These are phyloP conservation scores for Cephalopholis sonnerati DNA, from an alignment of 2,113 vertebrate genomes.

Conservation along the genomic window DNA sequence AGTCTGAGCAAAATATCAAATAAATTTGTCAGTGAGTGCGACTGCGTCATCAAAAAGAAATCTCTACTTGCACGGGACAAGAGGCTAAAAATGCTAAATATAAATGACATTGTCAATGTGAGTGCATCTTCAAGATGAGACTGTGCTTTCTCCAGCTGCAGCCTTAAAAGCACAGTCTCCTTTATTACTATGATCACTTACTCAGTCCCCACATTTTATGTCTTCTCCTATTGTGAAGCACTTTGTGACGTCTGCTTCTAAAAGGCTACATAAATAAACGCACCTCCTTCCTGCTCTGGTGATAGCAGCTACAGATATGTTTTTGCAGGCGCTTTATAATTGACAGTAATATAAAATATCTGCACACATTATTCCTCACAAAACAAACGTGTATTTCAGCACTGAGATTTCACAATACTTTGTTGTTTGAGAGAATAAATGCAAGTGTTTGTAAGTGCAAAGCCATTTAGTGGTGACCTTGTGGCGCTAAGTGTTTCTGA, in stretches of 20 bases:
- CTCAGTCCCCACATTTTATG: background rate
- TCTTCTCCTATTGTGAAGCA: background rate
- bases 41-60: constrained; percentile 3
- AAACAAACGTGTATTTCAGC: background rate
- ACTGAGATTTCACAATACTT: background rate
- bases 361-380: background rate
- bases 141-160: background rate
- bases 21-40: background rate
- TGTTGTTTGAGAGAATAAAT: background rate
- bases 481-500: background rate
- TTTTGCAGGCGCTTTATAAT: background rate
- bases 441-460: background rate
- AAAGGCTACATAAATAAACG: background rate
- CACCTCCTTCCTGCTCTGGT: background rate
- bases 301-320: background rate
- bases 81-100: background rate
- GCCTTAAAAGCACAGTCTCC: background rate
- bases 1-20: background rate
- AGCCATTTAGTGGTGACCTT: background rate
- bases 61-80: background rate
- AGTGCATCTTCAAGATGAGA: background rate
- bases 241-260: background rate
- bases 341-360: background rate
- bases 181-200: background rate
- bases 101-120: background rate